A percentile compares a stretch with the other conserved stretches of the same genome.
phyloP scores from a whole-genome alignment of 2,113 vertebrate species.

The Benitochromis conjunctus region DNA sequence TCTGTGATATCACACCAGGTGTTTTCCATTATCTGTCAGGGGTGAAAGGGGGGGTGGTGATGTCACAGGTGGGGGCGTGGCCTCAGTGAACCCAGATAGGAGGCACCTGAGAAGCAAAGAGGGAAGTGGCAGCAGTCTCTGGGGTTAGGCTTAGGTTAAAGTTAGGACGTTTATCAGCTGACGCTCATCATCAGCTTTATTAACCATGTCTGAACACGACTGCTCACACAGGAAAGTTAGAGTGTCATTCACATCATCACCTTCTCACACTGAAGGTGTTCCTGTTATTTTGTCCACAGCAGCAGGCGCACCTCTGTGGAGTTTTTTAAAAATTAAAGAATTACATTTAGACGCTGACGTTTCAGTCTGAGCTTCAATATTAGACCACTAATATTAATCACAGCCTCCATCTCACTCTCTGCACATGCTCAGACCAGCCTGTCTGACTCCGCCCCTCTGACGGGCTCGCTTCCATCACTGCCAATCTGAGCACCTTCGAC shows the following conservation, averaged over 20 bases:
- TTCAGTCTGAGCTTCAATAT: background rate
- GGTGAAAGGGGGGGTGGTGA: background rate
- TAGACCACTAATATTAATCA: background rate
- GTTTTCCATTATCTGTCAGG: background rate
- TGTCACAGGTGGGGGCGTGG: background rate
- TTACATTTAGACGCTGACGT: background rate
- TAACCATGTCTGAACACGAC: background rate
- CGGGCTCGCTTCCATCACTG: too few species aligned
- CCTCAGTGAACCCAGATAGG: background rate
- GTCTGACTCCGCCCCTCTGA: too few species aligned
- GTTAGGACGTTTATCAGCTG: background rate
- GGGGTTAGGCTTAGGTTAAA: background rate
- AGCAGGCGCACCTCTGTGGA: background rate
- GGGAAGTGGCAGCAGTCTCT: background rate
- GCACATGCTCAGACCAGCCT: background rate
- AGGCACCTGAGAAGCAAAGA: background rate
- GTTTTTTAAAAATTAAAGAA: background rate
- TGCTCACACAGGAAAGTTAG: background rate
- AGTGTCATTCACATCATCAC: background rate
- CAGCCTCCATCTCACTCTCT: background rate
- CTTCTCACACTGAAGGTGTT: background rate
- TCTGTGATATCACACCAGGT: background rate
- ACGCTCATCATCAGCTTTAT: background rate
- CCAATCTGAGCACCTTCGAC: background rate
- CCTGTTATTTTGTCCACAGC: background rate